Evolutionary conservation across 1,140 invertebrate species (phyloP), one percentile per base, ranked within the genome.

Genomic region (Trachymyrmex cornetzi): DNA sequence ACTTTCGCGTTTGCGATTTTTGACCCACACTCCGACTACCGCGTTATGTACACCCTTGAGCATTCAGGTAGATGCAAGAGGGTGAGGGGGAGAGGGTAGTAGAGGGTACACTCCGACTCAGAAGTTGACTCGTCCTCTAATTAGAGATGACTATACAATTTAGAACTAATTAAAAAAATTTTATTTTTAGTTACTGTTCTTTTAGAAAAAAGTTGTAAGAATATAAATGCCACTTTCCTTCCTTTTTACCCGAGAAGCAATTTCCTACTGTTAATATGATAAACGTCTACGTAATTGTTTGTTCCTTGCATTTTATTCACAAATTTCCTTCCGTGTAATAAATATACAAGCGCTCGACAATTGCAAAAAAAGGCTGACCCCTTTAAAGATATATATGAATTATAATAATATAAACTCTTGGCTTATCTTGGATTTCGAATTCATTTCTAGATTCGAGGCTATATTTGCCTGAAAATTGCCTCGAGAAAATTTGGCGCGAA

Each of bases 1-100:
- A 16, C 34, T 79, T 57, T 57, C 75, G 72, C 77, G 57, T 87
- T 77, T 53, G 77, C 84, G 84, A 92, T 89, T 89, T 90, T 88
- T 90, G 66, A 87, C 81, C 67, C 71, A 82, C 77, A 71, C 85
- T 44, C 19, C 64, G 77, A 86, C 87, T 86, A 80, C 9, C 85
- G 88, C 88, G 87, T 87, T 88, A 87, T 72, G 69, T 85, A 85
- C 89, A 85, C 71, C 79, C 91, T 92, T 87, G 85, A 88, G 84
- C 77, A 87, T 86, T 87, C 86, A 88, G 72, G 79, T 88, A 85
- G 71, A 85, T 67, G 44, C 22, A 61, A 38, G 24, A 22, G 55
- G 55, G 59, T 3, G 22, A 19, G 55, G 55, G 59, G 5, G 22
- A 19, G 24, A 38, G 50, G 55, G 6, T 59, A 50, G 50, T n/a